Evolutionary conservation across 2,797 vertebrate genomes (phyloP).

Genomic region (Oreonectes daqikongensis): DNA sequence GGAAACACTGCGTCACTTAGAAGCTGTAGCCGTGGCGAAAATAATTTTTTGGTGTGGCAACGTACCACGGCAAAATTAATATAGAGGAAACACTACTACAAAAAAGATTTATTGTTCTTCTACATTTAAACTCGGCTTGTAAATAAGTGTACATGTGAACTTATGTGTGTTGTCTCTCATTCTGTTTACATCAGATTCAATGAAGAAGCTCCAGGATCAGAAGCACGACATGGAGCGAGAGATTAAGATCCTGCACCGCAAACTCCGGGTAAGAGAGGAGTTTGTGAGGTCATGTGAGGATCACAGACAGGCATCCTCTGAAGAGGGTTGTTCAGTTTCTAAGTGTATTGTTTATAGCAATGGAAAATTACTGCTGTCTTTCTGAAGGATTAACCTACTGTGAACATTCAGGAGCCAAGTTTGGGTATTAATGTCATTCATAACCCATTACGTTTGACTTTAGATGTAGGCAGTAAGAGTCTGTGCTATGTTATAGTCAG

Average conservation of each 20-base stretch:
- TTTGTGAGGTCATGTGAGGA: not conserved
- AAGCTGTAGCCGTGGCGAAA: no score
- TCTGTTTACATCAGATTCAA: constrained; percentile 69
- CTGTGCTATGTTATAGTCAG: not conserved
- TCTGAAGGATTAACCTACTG: not conserved
- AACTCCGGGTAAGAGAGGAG: constrained; percentile 75
- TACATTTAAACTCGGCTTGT: no score
- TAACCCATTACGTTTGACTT: not conserved
- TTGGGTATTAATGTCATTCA: not conserved
- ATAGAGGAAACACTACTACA: no score
- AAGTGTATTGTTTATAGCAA: not conserved
- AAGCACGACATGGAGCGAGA: constrained; percentile 89
- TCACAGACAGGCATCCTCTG: not conserved
- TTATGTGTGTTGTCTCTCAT: not conserved
- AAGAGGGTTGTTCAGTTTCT: constrained; percentile 1
- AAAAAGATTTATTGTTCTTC: not conserved
- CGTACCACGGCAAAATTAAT: no score
- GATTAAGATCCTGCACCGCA: constrained; percentile 85
- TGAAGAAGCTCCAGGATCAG: constrained; percentile 88
- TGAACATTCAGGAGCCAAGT: not conserved
- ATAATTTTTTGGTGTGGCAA: no score
- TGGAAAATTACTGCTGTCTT: not conserved
- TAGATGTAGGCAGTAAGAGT: not conserved
- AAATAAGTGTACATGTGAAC: not conserved
- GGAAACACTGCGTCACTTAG: no score